phyloP scores from a whole-genome alignment of 37 sponge, comb jelly and placozoan genomes.

The Spongilla lacustris region DNA sequence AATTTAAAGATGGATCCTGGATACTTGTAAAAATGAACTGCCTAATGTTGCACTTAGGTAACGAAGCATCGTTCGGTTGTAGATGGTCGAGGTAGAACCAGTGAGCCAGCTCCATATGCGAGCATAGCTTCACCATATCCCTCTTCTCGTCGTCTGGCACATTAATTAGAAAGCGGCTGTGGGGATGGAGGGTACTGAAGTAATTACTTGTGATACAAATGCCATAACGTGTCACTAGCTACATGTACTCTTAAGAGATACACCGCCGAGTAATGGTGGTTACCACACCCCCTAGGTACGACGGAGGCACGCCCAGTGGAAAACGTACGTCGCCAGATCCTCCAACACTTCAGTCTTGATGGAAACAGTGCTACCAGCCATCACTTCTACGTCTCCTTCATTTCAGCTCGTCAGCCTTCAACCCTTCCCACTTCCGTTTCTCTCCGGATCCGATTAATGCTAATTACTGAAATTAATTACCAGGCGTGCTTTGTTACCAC shows the following conservation, averaged over 20 bases:
- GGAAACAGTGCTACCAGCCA: not conserved
- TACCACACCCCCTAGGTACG: not conserved
- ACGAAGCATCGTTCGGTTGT: slow-evolving; percentile 66
- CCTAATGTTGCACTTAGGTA: slow-evolving; percentile 79
- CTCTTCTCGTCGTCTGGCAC: slow-evolving; percentile 74
- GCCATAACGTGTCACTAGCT: no score
- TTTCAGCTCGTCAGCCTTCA: not conserved
- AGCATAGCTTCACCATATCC: slow-evolving; percentile 74
- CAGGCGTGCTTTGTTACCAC: no score
- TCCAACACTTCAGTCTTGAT: slow-evolving; percentile 59
- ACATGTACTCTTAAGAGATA: no score
- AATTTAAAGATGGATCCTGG: no score
- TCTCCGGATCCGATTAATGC: not conserved
- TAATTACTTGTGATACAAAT: no score
- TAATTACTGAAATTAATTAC: no score
- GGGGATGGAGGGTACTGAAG: not conserved
- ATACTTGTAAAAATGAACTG: slow-evolving; percentile 80
- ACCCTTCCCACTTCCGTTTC: not conserved
- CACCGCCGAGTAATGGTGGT: not conserved
- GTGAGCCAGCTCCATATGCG: slow-evolving; percentile 87
- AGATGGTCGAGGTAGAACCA: slow-evolving; percentile 90
- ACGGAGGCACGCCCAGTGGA: no score
- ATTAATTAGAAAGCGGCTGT: slow-evolving; percentile 87
- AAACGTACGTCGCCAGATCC: slow-evolving; percentile 59
- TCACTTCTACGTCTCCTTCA: not conserved